Base-by-base conservation (phyloP, 2,888 invertebrate species). In the Sepioteuthis lessoniana region DNA sequence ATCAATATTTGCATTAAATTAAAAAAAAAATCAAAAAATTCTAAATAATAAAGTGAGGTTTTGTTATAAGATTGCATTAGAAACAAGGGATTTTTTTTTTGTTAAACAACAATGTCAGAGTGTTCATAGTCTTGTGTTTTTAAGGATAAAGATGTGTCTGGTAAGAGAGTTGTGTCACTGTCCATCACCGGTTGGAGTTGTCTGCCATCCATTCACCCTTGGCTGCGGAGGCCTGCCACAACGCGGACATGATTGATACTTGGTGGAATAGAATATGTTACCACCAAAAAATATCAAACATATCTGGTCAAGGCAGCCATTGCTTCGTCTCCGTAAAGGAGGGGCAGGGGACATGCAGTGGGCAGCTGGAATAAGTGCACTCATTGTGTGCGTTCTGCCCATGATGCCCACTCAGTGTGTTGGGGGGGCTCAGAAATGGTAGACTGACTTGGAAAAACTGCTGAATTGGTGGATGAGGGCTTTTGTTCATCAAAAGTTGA, bases 211-310 rank as follows among this genome's bases (percentile, higher is more conserved):
- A 37, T 92, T 76, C 76, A 76, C 47, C 50, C 28, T 47, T 76
- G 91, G 94, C 92, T 94, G 95, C 91, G 93, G 93, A 91, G 38
- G 91, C 94, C 94, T 50, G 93, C 94, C 95, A 94, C 95, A 95
- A 94, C 95, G 96, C 95, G 96, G 97, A 99, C 99, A 99, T 99
- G 99, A 99, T 99, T 99, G 99, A 99, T 98, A 99, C 98, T 98
- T 98, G 99, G 99, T 99, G 98, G 99, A 98, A 98, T 94, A 94
- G 50, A 21, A 94, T 94, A 94, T 98, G 28, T 5, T 35, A 98
- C 99, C 99, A 99, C 99, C 99, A 99, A 99, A 42, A 99, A 99
- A 99, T 99, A 99, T 99, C 99, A 99, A 99, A 99, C 99, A 99
- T 99, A 99, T 99, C 99, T 99, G 97, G 98, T 98, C 98, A 98